Conservation (phyloP, 1,140 invertebrate species). For the Eupeodes corollae region DNA sequence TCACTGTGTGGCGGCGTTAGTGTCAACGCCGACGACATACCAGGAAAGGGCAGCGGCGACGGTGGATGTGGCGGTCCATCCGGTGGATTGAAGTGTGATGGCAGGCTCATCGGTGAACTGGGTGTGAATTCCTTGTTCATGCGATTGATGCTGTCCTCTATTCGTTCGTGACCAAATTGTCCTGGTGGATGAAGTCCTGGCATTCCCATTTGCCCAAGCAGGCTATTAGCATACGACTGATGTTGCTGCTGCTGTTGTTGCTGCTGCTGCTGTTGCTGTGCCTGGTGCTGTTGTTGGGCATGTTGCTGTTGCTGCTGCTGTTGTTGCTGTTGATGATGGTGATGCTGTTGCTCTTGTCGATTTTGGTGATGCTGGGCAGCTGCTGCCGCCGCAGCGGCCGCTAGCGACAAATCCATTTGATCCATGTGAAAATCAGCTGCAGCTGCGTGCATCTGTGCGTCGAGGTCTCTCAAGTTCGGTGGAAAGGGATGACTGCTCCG, state of each 20-base stretch:
- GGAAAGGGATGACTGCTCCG: constrained; percentile 19
- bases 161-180: constrained; percentile 42
- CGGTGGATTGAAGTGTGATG: constrained; percentile 29
- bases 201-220: constrained; percentile 40
- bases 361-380: constrained; percentile 20
- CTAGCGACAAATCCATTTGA: constrained; percentile 35
- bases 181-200: constrained; percentile 22
- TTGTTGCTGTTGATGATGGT: constrained; percentile 26
- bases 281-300: constrained; percentile 16
- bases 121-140: constrained; percentile 38
- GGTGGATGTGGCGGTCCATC: constrained; percentile 39
- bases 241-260: constrained; percentile 16
- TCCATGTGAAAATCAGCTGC: constrained; percentile 33
- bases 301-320: constrained; percentile 16
- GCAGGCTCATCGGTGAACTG: constrained; percentile 32
- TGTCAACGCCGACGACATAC: constrained; percentile 58
- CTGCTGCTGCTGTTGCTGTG: background rate
- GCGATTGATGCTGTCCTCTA: constrained; percentile 39
- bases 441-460: constrained; percentile 33
- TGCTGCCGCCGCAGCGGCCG: constrained; percentile 30
- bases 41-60: constrained; percentile 51
- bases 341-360: constrained; percentile 15
- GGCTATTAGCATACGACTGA: constrained; percentile 35
- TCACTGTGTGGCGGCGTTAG: constrained; percentile 65
- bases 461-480: constrained; percentile 27